Conservation (phyloP, 2,888 invertebrate species). For the Diarsia rubi region DNA sequence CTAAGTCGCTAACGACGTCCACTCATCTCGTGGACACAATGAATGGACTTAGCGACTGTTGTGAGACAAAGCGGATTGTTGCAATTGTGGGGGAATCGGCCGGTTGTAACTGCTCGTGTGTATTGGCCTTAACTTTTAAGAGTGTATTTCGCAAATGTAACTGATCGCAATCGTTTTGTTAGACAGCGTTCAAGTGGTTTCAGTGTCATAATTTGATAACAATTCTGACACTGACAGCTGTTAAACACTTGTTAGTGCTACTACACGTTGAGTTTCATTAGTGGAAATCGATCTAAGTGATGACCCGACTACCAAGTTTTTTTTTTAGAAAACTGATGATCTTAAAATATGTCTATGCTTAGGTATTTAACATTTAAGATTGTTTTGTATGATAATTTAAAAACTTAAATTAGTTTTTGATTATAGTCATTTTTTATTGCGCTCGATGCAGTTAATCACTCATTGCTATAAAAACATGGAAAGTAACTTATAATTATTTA, state of each 20-base stretch:
- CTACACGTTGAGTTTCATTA: background rate
- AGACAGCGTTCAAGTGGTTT: background rate
- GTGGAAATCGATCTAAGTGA: too few species aligned
- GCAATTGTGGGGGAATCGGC: conserved; percentile 72
- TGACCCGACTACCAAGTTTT: too few species aligned
- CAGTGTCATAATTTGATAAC: background rate
- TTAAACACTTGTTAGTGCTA: background rate
- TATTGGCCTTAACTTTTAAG: conserved; percentile 70
- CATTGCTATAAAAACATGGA: background rate
- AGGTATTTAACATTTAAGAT: too few species aligned
- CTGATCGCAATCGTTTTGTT: background rate
- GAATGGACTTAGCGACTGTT: conserved; percentile 84
- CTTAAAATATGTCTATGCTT: background rate
- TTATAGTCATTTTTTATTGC: background rate
- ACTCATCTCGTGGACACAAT: conserved; percentile 87
- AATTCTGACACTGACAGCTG: background rate
- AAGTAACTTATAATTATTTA: background rate
- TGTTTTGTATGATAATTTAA: background rate
- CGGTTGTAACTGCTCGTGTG: conserved; percentile 76
- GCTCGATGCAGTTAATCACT: too few species aligned
- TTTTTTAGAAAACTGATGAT: too few species aligned
- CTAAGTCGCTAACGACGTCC: conserved; percentile 86
- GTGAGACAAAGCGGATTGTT: conserved; percentile 85
- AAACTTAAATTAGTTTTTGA: background rate
- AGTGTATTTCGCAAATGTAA: background rate